These are phyloP conservation scores for Dromas ardeola DNA, from an alignment of 2,113 vertebrate species.

Conservation along the genomic window DNA sequence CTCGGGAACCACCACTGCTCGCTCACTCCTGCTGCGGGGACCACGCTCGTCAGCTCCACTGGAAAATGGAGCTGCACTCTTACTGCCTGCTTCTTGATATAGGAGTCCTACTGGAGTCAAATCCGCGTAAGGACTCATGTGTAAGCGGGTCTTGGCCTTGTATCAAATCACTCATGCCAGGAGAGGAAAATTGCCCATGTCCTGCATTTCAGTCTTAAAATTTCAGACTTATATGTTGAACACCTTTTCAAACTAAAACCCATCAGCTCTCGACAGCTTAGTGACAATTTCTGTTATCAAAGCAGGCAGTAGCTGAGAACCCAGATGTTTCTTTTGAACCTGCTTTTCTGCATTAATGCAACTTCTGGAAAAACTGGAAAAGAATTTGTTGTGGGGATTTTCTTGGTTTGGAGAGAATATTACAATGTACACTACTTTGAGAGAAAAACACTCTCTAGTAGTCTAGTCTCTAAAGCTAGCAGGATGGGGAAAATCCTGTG, in stretches of 20 bases:
- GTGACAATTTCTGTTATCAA: not conserved
- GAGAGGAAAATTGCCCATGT: not conserved
- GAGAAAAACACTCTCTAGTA: not conserved
- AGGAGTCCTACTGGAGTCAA: not conserved
- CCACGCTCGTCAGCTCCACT: not conserved
- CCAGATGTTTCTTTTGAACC: accelerated
- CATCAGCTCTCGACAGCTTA: not conserved
- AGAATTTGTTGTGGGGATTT: not conserved
- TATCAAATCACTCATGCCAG: not conserved
- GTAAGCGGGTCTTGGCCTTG: not conserved
- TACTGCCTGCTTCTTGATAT: not conserved
- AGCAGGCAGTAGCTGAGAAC: not conserved
- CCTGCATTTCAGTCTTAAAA: not conserved
- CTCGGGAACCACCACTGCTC: not conserved
- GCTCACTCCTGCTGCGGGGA: not conserved
- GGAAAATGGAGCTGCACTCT: not conserved
- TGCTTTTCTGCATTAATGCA: not conserved
- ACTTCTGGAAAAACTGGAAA: not conserved
- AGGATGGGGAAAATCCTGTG: not conserved
- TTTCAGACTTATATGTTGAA: not conserved
- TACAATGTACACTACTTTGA: not conserved
- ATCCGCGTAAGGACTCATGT: accelerated
- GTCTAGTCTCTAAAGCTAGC: not conserved
- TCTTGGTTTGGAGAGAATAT: not conserved
- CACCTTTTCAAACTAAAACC: not conserved